phyloP scores from a whole-genome alignment of 2,888 invertebrate genomes.

The Alsophila aescularia region DNA sequence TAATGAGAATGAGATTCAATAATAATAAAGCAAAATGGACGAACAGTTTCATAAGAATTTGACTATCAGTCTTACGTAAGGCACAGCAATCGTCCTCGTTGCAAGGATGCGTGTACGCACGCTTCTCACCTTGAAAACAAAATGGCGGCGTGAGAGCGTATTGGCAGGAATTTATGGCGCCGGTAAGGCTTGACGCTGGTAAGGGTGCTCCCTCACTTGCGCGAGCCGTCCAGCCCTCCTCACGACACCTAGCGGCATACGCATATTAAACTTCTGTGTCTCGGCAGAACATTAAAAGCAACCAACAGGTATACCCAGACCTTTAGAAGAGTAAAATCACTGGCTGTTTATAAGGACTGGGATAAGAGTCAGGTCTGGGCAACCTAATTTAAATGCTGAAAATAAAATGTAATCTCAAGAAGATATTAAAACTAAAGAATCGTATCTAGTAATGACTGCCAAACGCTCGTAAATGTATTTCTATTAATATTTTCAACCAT shows the following conservation, averaged over 20 bases:
- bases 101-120: conserved; percentile 68
- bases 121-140: conserved; percentile 84
- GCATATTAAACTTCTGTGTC: conserved; percentile 74
- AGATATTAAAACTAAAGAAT: conserved; percentile 45
- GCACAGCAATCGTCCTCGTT: conserved; percentile 70
- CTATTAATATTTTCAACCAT: conserved; percentile 56
- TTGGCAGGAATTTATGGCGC: conserved; percentile 87
- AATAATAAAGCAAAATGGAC: background rate
- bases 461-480: conserved; percentile 57
- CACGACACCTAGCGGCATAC: conserved; percentile 91
- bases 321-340: conserved; percentile 14
- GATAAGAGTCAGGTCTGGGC: conserved; percentile 11
- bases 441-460: conserved; percentile 65
- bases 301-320: conserved; percentile 47
- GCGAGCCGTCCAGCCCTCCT: conserved; percentile 93
- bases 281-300: conserved; percentile 57
- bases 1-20: conserved; percentile 20
- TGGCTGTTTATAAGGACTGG: conserved; percentile 21
- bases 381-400: conserved; percentile 68
- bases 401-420: conserved; percentile 67
- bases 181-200: conserved; percentile 93
- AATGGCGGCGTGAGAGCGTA: conserved; percentile 81
- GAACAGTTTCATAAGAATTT: background rate
- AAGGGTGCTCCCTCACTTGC: conserved; percentile 98
- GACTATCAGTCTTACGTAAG: conserved; percentile 34